These are phyloP conservation scores for Styela plicata DNA, from an alignment of 23 tunicate species.

Conservation along the genomic window DNA sequence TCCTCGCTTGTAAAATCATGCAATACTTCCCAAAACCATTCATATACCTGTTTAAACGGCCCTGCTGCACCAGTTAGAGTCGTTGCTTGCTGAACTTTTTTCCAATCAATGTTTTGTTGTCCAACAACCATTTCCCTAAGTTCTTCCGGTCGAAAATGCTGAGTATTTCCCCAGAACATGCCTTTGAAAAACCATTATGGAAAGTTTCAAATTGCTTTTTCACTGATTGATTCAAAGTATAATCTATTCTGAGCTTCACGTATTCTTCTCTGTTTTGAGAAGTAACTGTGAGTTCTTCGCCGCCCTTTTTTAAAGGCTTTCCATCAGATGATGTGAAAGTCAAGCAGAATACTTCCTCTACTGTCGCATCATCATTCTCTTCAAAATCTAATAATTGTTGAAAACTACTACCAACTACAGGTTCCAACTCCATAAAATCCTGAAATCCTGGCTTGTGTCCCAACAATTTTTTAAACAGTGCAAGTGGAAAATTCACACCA, in stretches of 20 bases:
- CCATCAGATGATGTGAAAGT: constrained; percentile 54
- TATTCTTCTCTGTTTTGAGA: constrained; percentile 64
- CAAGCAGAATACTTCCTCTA: constrained; percentile 49
- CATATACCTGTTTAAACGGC: constrained; percentile 48
- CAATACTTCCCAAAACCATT: constrained; percentile 81
- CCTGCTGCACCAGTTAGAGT: constrained; percentile 53
- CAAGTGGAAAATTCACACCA: constrained; percentile 86
- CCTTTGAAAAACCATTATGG: constrained; percentile 66
- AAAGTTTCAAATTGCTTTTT: constrained; percentile 55
- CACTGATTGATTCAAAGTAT: constrained; percentile 73
- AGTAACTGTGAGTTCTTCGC: constrained; percentile 65
- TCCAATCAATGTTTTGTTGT: constrained; percentile 78
- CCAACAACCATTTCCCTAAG: constrained; percentile 96
- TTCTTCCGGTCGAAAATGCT: constrained; percentile 76
- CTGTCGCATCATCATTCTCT: constrained; percentile 33
- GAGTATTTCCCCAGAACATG: constrained; percentile 64
- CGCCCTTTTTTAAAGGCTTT: constrained; percentile 49
- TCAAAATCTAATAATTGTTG: constrained; percentile 26
- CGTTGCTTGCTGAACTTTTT: constrained; percentile 56
- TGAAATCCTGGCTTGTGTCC: constrained; percentile 48
- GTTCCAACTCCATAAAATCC: constrained; percentile 77
- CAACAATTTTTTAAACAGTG: constrained; percentile 78
- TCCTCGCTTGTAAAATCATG: constrained; percentile 58
- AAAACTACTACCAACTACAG: constrained; percentile 43
- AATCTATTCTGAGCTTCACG: constrained; percentile 53